Evolutionary conservation across 2,888 invertebrate species (phyloP), one percentile per base, ranked within the genome.

Genomic region (Lobophora halterata): DNA sequence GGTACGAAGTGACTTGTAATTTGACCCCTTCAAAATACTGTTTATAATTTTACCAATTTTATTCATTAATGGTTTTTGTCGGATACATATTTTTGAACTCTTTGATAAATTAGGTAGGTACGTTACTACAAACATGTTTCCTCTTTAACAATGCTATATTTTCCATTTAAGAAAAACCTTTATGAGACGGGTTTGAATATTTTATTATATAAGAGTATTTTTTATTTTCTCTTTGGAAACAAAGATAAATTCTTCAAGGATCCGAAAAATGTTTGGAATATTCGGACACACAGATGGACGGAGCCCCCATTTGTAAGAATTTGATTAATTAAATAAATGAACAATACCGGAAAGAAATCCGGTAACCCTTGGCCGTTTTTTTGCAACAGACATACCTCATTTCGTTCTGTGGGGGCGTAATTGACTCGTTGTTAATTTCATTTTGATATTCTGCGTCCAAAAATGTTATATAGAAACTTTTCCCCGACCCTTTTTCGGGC

Each of bases 301-400:
- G 28, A 71, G 64, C 61, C 75, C 71, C 76, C 73, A 81, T 66
- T 78, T 69, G 71, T 83, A 87, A 85, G 83, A 87, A 87, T 87
- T 75, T 79, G 70, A 85, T 82, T 83, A 87, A 87, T 87, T 85
- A 82, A 86, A 86, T 81, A 78, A 80, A 85, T 78, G 78, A 72
- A 78, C 76, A 74, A 73, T 71, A 65, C 70, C 68, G 67, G 75
- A 77, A 82, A 82, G 78, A 82, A 80, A 80, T 79, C 75, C 67
- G 65, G 58, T 74, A 79, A 80, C 81, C 85, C 86, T 81, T 79
- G 67, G 74, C 63, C 65, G 65, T 69, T 80, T 83, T n/a, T 82
- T 81, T 79, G 71, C 67, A 72, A 66, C 74, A 65, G 73, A 74
- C 76, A 79, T 80, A 75, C 72, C 71, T 73, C 67, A 73, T 78